Conservation (phyloP, 2,113 vertebrate genomes). For the Etheostoma spectabile region DNA sequence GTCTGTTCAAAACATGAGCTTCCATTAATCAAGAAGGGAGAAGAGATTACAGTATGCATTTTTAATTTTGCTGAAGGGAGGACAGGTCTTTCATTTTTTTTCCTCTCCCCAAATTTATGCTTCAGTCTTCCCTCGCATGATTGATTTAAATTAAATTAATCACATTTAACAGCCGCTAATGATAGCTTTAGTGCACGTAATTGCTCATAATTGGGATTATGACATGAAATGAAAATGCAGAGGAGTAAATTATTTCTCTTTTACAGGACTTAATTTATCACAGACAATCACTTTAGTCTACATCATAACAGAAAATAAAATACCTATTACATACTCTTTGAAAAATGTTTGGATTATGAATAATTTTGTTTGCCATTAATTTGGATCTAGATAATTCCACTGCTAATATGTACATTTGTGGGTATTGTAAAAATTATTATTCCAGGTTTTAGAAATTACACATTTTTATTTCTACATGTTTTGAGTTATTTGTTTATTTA, state of each 20-base stretch:
- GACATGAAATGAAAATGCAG: background rate
- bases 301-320: background rate
- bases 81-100: background rate
- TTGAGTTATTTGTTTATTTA: too few species aligned
- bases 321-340: background rate
- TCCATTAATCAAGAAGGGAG: background rate
- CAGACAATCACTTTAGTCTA: background rate
- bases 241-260: background rate
- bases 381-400: background rate
- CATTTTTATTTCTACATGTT: background rate
- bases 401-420: background rate
- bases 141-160: background rate
- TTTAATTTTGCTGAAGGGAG: slow-evolving; percentile 10
- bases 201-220: background rate
- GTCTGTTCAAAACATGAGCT: background rate
- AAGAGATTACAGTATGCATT: background rate
- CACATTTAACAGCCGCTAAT: background rate
- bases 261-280: background rate
- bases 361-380: background rate
- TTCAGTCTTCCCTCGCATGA: background rate
- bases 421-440: background rate
- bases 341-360: background rate
- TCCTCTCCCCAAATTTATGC: background rate
- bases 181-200: background rate
- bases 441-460: background rate